A percentile compares a stretch with the other conserved stretches of the same genome.
phyloP scores from a whole-genome alignment of 2,113 vertebrate species.

The Girardinichthys multiradiatus region DNA sequence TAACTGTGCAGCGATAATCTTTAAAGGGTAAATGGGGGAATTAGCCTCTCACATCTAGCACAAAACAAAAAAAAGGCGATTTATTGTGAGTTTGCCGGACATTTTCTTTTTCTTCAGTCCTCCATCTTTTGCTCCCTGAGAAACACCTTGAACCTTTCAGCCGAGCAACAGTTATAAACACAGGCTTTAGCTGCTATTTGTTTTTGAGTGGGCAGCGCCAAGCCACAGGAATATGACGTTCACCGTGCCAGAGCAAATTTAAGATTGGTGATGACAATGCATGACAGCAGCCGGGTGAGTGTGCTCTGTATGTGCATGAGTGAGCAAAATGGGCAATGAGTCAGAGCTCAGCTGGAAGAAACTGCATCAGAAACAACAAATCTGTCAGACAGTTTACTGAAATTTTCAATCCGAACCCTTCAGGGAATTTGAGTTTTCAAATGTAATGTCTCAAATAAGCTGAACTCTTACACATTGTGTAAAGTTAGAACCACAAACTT shows the following conservation, averaged over 20 bases:
- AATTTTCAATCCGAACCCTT: neutral
- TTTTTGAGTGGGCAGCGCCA: slow-evolving; percentile 61
- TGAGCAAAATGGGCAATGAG: slow-evolving; percentile 35
- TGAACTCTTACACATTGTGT: neutral
- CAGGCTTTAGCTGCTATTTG: slow-evolving; percentile 54
- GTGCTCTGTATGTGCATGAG: slow-evolving; percentile 23
- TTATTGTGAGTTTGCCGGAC: neutral
- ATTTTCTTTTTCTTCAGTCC: neutral
- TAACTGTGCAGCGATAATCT: slow-evolving; percentile 8
- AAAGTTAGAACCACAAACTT: neutral
- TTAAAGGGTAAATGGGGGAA: slow-evolving; percentile 23
- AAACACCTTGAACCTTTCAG: slow-evolving; percentile 46
- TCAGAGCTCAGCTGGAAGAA: slow-evolving; percentile 29
- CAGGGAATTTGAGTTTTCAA: neutral
- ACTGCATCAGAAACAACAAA: neutral
- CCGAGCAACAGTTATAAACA: slow-evolving; percentile 58
- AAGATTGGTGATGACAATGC: slow-evolving; percentile 63
- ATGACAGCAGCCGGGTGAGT: slow-evolving; percentile 28
- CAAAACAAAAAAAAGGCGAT: slow-evolving; percentile 10
- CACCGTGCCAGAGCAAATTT: slow-evolving; percentile 64
- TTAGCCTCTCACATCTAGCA: slow-evolving; percentile 29
- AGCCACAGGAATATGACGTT: slow-evolving; percentile 67
- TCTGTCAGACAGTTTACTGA: neutral
- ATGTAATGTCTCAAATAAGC: neutral
- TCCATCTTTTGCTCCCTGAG: slow-evolving; percentile 20